A percentile compares a stretch with the other conserved stretches of the same genome.
phyloP scores from a whole-genome alignment of 1,140 invertebrate genomes.

The Meteorus sp. region DNA sequence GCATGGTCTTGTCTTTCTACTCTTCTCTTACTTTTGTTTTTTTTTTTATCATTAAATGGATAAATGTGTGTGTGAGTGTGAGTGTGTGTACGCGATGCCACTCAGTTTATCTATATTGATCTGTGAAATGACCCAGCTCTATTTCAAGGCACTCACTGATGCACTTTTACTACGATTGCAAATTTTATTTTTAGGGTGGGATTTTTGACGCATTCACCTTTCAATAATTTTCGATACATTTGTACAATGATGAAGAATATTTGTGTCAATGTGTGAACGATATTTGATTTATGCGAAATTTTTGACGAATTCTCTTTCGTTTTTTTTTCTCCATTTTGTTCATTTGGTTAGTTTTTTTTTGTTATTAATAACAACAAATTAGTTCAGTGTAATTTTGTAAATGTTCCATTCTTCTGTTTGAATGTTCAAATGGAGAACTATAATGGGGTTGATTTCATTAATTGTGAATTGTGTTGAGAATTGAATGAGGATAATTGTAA shows the following conservation, averaged over 20 bases:
- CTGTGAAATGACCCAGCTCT: constrained; percentile 29
- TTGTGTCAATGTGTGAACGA: too few species aligned
- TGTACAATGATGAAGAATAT: too few species aligned
- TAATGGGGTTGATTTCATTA: too few species aligned
- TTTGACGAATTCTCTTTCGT: too few species aligned
- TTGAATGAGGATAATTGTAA: neutral
- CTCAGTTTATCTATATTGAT: constrained; percentile 28
- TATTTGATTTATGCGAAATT: too few species aligned
- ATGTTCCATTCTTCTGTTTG: too few species aligned
- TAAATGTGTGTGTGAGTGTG: constrained; percentile 13
- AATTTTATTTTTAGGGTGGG: constrained; percentile 26
- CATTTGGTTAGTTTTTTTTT: neutral
- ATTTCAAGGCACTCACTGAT: constrained; percentile 33
- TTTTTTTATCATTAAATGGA: constrained; percentile 1
- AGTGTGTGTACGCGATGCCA: constrained; percentile 3
- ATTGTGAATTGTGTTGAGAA: too few species aligned
- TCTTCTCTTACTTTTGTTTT: constrained; percentile 6
- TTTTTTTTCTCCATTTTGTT: constrained; percentile 1
- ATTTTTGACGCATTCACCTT: constrained; percentile 11
- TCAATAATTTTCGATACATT: too few species aligned
- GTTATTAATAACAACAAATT: neutral
- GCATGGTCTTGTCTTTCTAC: constrained; percentile 7
- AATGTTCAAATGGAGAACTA: too few species aligned
- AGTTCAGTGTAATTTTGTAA: neutral
- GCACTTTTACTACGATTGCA: constrained; percentile 30